These are phyloP conservation scores for Rhinophrynus dorsalis DNA, from an alignment of 2,797 vertebrate species.

Conservation along the genomic window DNA sequence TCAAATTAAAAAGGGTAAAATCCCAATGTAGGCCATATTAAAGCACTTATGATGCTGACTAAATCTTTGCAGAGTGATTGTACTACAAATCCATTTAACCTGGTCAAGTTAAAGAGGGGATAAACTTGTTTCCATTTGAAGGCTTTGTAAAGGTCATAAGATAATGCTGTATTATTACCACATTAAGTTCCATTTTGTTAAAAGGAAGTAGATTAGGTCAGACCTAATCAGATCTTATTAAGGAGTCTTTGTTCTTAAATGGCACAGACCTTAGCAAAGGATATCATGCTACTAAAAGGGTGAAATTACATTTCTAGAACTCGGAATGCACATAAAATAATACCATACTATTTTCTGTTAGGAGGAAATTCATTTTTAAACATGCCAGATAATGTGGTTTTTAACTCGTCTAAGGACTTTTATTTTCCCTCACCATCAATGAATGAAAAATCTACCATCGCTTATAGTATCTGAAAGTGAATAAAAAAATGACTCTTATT, in stretches of 20 bases:
- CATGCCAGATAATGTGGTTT: neutral
- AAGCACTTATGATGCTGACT: conserved; percentile 13
- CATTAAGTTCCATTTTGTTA: conserved; percentile 35
- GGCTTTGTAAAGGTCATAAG: conserved; percentile 36
- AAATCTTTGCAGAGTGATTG: conserved; percentile 16
- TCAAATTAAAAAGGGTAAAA: neutral
- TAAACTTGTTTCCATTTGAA: conserved; percentile 30
- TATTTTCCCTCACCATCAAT: neutral
- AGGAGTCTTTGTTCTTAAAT: conserved; percentile 35
- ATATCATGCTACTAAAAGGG: conserved; percentile 29
- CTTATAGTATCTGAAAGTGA: conserved; percentile 2
- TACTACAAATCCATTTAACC: conserved; percentile 21
- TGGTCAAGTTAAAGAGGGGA: conserved; percentile 31
- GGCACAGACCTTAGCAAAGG: conserved; percentile 26
- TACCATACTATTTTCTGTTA: neutral
- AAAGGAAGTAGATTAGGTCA: conserved; percentile 42
- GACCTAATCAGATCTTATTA: conserved; percentile 36
- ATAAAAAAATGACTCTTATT: conserved; percentile 10
- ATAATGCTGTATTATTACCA: conserved; percentile 38
- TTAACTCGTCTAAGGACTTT: conserved; percentile 3
- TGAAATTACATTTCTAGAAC: conserved; percentile 18
- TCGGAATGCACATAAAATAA: conserved; percentile 25
- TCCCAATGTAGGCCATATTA: conserved; percentile 16
- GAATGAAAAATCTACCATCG: neutral
- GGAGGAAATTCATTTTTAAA: conserved; percentile 14